A percentile compares a stretch with the other conserved stretches of the same genome.
Evolutionary conservation across 2,797 vertebrate genomes (phyloP).

Genomic region (Phataginus tetradactyla): DNA sequence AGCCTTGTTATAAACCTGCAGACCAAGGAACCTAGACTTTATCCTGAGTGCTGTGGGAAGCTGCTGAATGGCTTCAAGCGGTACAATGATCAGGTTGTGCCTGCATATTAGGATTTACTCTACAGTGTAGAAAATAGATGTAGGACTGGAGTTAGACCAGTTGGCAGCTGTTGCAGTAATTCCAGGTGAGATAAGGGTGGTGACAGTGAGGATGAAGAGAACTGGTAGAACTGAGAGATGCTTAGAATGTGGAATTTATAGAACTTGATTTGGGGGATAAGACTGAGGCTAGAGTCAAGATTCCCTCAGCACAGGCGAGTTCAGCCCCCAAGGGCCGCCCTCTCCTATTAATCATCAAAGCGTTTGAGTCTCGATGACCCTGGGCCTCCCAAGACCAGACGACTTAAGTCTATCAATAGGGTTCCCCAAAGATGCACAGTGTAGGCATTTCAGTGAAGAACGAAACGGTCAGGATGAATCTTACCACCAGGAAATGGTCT

Average conservation of each 20-base stretch:
- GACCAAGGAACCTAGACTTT: background rate
- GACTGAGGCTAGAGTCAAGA: background rate
- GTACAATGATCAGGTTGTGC: background rate
- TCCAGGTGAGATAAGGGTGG: background rate
- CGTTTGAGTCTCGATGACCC: background rate
- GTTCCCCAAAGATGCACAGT: background rate
- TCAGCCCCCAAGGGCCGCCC: background rate
- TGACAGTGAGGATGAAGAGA: background rate
- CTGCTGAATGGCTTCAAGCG: background rate
- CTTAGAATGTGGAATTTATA: background rate
- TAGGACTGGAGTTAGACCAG: background rate
- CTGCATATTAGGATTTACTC: background rate
- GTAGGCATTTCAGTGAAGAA: background rate
- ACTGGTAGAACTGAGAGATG: background rate
- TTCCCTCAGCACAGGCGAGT: background rate
- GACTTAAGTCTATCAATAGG: background rate
- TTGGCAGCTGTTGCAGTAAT: background rate
- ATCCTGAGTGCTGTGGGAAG: background rate
- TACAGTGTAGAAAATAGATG: background rate
- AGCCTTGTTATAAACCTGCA: background rate
- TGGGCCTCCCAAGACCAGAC: background rate
- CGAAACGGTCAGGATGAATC: background rate
- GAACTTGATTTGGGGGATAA: background rate
- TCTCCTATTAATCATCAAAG: background rate
- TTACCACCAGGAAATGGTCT: background rate